Evolutionary conservation across 2,797 vertebrate species (phyloP), one percentile per base, ranked within the genome.

Genomic region (Bradypodion ventrale): DNA sequence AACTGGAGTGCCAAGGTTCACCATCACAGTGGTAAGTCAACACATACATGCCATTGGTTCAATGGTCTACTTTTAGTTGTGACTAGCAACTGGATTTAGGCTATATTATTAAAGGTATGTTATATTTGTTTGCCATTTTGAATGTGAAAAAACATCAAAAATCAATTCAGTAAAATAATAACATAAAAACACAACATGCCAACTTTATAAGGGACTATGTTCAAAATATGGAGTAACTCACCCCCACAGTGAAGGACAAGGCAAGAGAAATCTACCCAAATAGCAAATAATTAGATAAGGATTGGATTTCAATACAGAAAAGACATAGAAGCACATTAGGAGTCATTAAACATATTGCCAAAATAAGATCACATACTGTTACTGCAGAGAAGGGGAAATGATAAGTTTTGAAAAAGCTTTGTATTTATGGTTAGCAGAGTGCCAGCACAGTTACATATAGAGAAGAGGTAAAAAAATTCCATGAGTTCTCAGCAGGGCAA

Each of bases 401-500:
- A 52, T n/a, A 52, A 63, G 12, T 46, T n/a, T 32, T n/a, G 21
- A 73, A 62, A 73, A 46, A 19, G 21, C 29, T 42, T n/a, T 62
- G 42, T 27, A 60, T 49, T 63, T 74, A 63, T 82, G 70, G 25
- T 63, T 65, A 49, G 12, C 23, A 82, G n/a, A 27, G 21, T 46
- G 25, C 32, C 1, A 25, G 21, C 87, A 70, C 86, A 52, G 27
- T 85, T 21, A 77, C 49, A 52, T 44, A 73, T 44, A 77, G 8
- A 7, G 85, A 1, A 5, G 59, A 2, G 65, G 42, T 7, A 84
- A 56, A 40, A 40, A 0, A 0, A 40, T 0, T 0, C 68, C 7
- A 32, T 4, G 87, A 91, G 84, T 66, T 59, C 77, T 66, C 62
- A 80, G 68, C 75, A 87, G 78, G 83, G 82, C 21, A 75, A 90